Base-by-base conservation (phyloP, 2,113 vertebrate species). In the Pseudonaja textilis region DNA sequence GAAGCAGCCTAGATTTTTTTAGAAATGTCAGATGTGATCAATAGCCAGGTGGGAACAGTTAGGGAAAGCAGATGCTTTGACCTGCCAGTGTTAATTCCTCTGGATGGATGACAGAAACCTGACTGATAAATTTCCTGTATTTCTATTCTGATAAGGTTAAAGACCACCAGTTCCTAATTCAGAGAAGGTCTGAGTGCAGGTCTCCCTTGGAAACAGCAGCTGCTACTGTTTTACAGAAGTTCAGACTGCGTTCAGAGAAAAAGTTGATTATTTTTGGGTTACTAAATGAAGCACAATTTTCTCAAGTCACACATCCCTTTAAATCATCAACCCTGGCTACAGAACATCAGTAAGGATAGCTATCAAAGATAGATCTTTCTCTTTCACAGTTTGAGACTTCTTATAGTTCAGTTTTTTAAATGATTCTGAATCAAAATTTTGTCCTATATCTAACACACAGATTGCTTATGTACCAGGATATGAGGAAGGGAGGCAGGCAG, bases 1-100 rank as follows among this genome's bases (percentile, higher is more conserved):
- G 90, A 95, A 90, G 93, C 94, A 0, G 0, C 56, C 0, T 90
- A 90, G 95, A 93, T 95, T 94, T 55, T 55, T 95, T 95, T 11
- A 1, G 87, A 95, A 92, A 16, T 95, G 96, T 97, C 96, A 96
- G 57, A 54, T 91, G 90, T 94, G 95, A 97, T 97, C 95, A 96
- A 92, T 94, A 96, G 95, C 93, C 95, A 89, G 94, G 89, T 64
- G 56, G 86, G 1, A 81, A 91, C 0, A 4, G 22, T 1, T 93
- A 93, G 81, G 93, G 90, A 92, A 45, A 93, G 92, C 94, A 94
- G 93, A 94, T 95, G 95, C 93, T 93, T 92, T 1, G 0, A 56
- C 91, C 57, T 87, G 81, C 34, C 88, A 45, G 29, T 9, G 54
- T 42, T 57, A 89, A 89, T 86, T 86, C 88, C 22, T 59, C 16